Base-by-base conservation (phyloP, 1,140 invertebrate species). In the Rhyacophila brunnea region DNA sequence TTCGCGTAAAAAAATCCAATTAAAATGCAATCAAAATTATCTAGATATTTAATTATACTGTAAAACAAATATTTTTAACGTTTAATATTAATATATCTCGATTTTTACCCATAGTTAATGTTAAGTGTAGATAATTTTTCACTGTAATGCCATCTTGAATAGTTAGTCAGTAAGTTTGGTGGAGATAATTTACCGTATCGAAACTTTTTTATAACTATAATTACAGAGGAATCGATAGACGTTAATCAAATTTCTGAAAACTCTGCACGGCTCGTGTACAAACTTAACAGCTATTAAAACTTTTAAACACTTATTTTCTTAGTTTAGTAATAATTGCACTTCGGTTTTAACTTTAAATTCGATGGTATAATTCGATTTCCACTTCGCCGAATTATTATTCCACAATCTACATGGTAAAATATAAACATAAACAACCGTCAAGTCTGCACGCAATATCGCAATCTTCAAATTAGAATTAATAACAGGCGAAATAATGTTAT, bases 251-350 rank as follows among this genome's bases (percentile, higher is more conserved):
- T 64, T 64, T 60, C 47, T 52, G 54, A 52, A 47, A 64, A 64
- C 56, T 64, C 62, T 64, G 62, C 47, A 50, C 53, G 45, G 40
- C 51, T 58, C 53, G 49, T 36, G 7, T 55, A 35, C 53, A 48
- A 58, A 64, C 56, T 64, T 64, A 60, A 50, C 54, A 57, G 57
- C 62, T 58, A 60, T 64, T 59, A 64, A 64, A 64, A 64, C 51
- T 64, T 64, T 64, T 56, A 56, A 64, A 64, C 62, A 64, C 62
- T 64, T 64, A 64, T 64, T 64, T 64, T 64, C 57, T 59, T 54
- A 59, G 56, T 60, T 58, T 59, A 59, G 23, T 28, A 15, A 57
- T 64, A 64, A 64, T 64, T 64, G 62, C 62, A 64, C 62, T 64
- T 64, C 51, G 57, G 50, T 55, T 52, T 64, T 59, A 56, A 64